Evolutionary conservation across 2,888 invertebrate genomes (phyloP).

Genomic region (Subacronicta megacephala): DNA sequence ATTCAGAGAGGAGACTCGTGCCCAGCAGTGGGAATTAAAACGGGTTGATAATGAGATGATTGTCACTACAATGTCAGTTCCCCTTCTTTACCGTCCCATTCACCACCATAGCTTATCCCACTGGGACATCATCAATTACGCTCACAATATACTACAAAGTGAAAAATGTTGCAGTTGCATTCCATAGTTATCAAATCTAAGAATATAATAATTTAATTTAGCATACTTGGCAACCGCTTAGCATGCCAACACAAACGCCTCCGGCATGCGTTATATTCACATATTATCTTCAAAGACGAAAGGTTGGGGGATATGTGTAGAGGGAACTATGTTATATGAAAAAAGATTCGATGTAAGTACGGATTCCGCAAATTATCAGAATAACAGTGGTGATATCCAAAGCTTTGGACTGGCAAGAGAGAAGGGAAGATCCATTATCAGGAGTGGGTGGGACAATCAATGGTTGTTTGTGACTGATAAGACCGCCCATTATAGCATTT

Average conservation of each 20-base stretch:
- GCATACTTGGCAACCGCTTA: conserved; percentile 17
- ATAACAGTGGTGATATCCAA: no score
- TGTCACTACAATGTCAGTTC: no score
- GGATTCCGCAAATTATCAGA: no score
- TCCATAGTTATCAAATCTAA: neutral
- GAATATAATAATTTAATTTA: conserved; percentile 23
- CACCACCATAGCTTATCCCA: neutral
- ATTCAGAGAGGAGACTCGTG: no score
- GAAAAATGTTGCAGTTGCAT: neutral
- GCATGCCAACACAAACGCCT: conserved; percentile 15
- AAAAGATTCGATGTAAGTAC: neutral
- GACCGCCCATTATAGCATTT: no score
- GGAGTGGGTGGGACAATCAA: no score
- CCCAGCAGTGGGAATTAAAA: no score
- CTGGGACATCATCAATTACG: neutral
- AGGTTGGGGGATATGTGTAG: conserved; percentile 9
- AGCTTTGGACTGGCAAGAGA: no score
- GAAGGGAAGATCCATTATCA: no score
- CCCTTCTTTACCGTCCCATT: no score
- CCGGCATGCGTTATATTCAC: conserved; percentile 18
- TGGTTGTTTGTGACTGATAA: no score
- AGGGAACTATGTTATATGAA: neutral
- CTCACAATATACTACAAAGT: neutral
- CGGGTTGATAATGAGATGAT: no score
- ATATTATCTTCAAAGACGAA: conserved; percentile 26